Evolutionary conservation across 2,113 vertebrate species (phyloP), one percentile per base, ranked within the genome.

Genomic region (Cettia cetti): DNA sequence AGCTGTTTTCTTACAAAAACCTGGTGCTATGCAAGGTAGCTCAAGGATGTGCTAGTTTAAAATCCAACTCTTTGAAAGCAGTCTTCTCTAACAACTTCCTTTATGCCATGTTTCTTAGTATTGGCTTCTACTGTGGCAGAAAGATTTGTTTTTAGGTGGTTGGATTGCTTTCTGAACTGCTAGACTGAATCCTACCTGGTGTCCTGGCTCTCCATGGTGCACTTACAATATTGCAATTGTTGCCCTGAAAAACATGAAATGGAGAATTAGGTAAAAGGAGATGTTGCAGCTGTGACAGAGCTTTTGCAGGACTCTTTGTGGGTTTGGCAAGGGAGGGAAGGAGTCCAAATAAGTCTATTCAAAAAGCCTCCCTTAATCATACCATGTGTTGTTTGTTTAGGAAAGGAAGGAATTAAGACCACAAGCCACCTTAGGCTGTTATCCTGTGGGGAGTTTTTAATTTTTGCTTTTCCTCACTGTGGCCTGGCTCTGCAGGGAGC

Each of bases 331-430:
- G 30, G 14, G 31, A 33, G 12, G 21, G 26, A 71, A 72, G 31
- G 9, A 42, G 31, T 83, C n/a, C 64, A 64, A 69, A n/a, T 21
- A 13, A 0, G 0, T 1, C 0, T 49, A 39, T 59, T 40, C 44
- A 53, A 63, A 68, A 88, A 78, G 24, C 15, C 40, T 83, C 47
- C 19, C 59, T 86, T 65, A 86, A 65, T 64, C 44, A 42, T n/a
- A 66, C 15, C 33, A 4, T 9, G 30, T 64, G 31, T 30, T 79
- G 24, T 79, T 95, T 94, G 72, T 50, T 72, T 91, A 71, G 44
- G 49, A 75, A 74, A 94, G 71, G 86, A 63, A 90, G 72, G 59
- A 80, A 49, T 82, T 87, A 87, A 69, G 56, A 61, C 35, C 42
- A 54, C 57, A 69, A 89, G 24, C 42, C 44, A 84, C 15, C 35